These are phyloP conservation scores for Rhabdomys dilectus DNA, from an alignment of 2,113 vertebrate genomes.

Conservation along the genomic window DNA sequence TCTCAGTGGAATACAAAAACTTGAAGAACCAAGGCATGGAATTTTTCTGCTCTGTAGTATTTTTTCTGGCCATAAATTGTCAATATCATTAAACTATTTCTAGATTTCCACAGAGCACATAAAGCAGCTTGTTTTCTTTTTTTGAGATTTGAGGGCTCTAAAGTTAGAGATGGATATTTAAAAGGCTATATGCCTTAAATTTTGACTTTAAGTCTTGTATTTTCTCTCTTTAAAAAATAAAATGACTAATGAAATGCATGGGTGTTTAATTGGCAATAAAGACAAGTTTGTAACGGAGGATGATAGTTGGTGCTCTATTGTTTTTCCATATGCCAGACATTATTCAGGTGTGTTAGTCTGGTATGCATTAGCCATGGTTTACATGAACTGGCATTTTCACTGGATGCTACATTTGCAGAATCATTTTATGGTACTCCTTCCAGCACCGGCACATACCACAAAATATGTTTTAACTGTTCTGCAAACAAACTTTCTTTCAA, in stretches of 20 bases:
- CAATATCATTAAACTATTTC: background rate
- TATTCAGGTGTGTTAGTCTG: conserved; percentile 74
- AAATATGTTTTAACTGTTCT: conserved; percentile 88
- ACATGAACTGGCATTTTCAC: conserved; percentile 83
- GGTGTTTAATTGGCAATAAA: background rate
- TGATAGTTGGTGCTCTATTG: conserved; percentile 1
- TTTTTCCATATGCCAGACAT: conserved; percentile 75
- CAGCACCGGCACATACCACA: conserved; percentile 83
- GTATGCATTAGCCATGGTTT: conserved; percentile 81
- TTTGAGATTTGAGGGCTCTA: background rate
- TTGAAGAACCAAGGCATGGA: background rate
- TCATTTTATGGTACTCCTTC: conserved; percentile 84
- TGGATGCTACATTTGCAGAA: conserved; percentile 84
- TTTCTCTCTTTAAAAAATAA: background rate
- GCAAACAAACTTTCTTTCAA: conserved; percentile 93
- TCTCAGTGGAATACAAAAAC: conserved; percentile 1
- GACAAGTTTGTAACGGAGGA: background rate
- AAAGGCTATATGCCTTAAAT: background rate
- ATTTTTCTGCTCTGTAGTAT: background rate
- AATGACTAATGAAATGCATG: background rate
- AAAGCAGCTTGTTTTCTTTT: background rate
- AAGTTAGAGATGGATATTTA: background rate
- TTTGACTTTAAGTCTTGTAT: background rate
- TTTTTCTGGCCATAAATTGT: background rate
- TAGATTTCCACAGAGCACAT: background rate